A percentile compares a stretch with the other conserved stretches of the same genome.
Evolutionary conservation across 1,140 invertebrate genomes (phyloP).

Genomic region (Sycophila sp.): DNA sequence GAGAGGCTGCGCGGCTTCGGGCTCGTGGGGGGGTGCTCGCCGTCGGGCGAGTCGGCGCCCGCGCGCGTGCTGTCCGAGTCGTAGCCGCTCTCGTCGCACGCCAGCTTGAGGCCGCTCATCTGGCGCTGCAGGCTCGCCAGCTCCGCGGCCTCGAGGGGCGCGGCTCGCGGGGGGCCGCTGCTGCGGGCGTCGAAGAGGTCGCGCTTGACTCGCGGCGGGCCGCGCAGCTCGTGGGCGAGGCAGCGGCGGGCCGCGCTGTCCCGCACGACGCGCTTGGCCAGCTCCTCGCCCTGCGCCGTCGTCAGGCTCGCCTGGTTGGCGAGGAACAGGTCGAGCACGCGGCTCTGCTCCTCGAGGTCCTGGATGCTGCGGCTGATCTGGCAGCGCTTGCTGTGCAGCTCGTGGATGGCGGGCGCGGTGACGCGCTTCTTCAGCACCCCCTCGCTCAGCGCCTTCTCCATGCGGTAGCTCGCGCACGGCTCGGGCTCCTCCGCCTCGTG

Average conservation of each 20-base stretch:
- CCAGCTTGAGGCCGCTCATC: conserved; percentile 60
- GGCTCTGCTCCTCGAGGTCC: conserved; percentile 54
- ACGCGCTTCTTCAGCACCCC: conserved; percentile 45
- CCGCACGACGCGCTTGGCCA: conserved; percentile 42
- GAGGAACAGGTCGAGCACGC: conserved; percentile 54
- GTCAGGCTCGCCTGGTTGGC: conserved; percentile 51
- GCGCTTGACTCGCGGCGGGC: neutral
- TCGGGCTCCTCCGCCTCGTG: conserved; percentile 48
- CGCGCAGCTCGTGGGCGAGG: neutral
- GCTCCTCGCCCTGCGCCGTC: conserved; percentile 43
- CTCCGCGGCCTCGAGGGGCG: conserved; percentile 42
- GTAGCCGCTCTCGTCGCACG: conserved; percentile 74
- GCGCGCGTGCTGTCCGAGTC: conserved; percentile 73
- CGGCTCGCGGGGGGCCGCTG: conserved; percentile 28
- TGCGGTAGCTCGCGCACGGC: conserved; percentile 42
- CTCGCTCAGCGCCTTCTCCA: conserved; percentile 61
- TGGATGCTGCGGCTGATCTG: conserved; percentile 54
- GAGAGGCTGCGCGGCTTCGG: conserved; percentile 54
- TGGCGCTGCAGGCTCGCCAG: conserved; percentile 61
- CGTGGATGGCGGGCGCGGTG: neutral
- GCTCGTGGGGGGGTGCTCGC: conserved; percentile 49
- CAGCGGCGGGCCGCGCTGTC: conserved; percentile 9
- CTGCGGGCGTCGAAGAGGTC: conserved; percentile 35
- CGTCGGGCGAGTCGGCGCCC: conserved; percentile 68
- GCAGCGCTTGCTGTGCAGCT: conserved; percentile 46